A percentile compares a stretch with the other conserved stretches of the same genome.
Conservation (phyloP, 2,113 vertebrate species). For the Hydrolagus affinis region DNA sequence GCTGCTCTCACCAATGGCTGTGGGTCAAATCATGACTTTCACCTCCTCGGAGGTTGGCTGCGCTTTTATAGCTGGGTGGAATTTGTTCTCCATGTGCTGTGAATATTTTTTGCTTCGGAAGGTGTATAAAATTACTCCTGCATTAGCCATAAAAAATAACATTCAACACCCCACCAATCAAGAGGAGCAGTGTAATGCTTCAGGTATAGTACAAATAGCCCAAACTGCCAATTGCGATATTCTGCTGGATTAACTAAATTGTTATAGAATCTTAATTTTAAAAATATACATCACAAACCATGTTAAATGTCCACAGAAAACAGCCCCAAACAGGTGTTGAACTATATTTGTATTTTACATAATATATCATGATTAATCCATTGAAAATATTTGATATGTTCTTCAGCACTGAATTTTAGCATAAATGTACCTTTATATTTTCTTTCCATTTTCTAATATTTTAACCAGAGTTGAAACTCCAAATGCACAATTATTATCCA, state of each 20-base stretch:
- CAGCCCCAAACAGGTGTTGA: neutral
- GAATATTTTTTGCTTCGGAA: constrained; percentile 17
- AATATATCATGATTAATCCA: neutral
- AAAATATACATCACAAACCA: neutral
- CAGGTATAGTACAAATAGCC: neutral
- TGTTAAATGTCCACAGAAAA: neutral
- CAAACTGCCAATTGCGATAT: neutral
- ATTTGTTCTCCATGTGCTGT: constrained; percentile 17
- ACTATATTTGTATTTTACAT: neutral
- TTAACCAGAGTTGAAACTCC: too few species aligned
- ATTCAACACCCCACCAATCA: neutral
- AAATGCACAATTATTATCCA: too few species aligned
- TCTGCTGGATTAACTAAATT: neutral
- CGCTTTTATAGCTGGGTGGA: constrained; percentile 20
- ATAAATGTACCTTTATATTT: neutral
- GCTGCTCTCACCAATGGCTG: constrained; percentile 2
- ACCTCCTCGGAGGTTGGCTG: neutral
- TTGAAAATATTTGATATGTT: neutral
- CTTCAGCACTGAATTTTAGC: neutral
- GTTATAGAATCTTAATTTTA: neutral
- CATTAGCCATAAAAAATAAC: neutral
- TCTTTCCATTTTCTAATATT: neutral
- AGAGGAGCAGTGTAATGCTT: neutral
- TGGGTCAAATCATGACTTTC: constrained; percentile 21
- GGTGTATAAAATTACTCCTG: constrained; percentile 4